A percentile compares a stretch with the other conserved stretches of the same genome.
These are phyloP conservation scores for Anser cygnoides DNA, from an alignment of 2,113 vertebrate genomes.

Conservation along the genomic window DNA sequence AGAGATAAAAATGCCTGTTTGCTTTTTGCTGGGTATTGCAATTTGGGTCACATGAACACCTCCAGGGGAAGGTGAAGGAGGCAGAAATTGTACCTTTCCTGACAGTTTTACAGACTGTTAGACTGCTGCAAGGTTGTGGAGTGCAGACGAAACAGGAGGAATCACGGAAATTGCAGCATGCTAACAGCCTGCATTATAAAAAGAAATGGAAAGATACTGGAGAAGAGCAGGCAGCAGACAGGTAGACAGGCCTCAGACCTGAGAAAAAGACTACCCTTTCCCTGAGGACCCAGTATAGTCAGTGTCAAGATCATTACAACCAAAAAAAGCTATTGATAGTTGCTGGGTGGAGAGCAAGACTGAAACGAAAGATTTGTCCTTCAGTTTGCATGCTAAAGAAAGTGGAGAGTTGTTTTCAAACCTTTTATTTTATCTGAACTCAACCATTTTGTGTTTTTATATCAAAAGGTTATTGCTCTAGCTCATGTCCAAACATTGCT, in stretches of 20 bases:
- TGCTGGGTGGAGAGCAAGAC: neutral
- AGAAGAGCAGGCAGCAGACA: neutral
- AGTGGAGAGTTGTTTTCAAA: neutral
- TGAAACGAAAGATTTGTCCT: neutral
- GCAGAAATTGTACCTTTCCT: neutral
- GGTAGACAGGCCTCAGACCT: neutral
- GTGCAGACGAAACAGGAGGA: neutral
- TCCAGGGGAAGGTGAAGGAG: neutral
- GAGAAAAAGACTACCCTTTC: neutral
- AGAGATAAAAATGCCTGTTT: neutral
- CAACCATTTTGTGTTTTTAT: neutral
- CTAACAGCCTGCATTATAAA: neutral
- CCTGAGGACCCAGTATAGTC: neutral
- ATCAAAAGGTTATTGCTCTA: neutral
- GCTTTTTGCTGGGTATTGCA: neutral
- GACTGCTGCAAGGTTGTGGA: neutral
- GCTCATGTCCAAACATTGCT: neutral
- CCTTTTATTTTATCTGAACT: neutral
- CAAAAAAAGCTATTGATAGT: neutral
- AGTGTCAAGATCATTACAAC: neutral
- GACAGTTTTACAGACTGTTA: neutral
- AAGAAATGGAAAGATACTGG: neutral
- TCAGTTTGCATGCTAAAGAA: neutral
- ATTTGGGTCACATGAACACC: neutral
- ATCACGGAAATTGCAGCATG: neutral